Base-by-base conservation (phyloP, 2,888 invertebrate species). In the Seira sanloemensis region DNA sequence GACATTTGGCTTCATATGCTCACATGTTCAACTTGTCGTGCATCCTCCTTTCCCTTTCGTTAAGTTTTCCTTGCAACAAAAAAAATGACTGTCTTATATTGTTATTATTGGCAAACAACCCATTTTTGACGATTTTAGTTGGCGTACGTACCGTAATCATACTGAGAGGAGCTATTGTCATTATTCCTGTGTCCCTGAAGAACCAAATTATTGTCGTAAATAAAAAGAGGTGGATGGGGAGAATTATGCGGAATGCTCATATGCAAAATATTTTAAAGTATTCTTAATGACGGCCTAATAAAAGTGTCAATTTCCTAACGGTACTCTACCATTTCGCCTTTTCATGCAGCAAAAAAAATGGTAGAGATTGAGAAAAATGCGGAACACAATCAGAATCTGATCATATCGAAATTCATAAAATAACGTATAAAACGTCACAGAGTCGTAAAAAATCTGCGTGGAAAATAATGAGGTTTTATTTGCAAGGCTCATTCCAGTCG, bases 201-300 rank as follows among this genome's bases (percentile, higher is more conserved):
- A 54, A 50, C n/a, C 2, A 58, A 58, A 58, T 58, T 18, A n/a
- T 2, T 23, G n/a, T 46, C 67, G 19, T 54, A 77, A 77, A 77
- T 68, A 77, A 68, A 68, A 54, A n/a, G n/a, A n/a, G n/a, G n/a
- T n/a, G n/a, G n/a, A n/a, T n/a, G n/a, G n/a, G n/a, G n/a, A n/a
- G n/a, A n/a, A n/a, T n/a, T n/a, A n/a, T n/a, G n/a, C n/a, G n/a
- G n/a, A n/a, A n/a, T 50, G 4, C 68, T 68, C 21, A 65, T 65
- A 54, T 54, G 67, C 68, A 68, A 77, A 77, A 68, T 68, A 58
- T 18, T 77, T 77, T 77, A 67, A 67, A 77, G 50, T 77, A n/a
- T n/a, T n/a, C n/a, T 77, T 77, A 77, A 77, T 77, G 76, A 67
- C 76, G n/a, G n/a, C 27, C 26, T 58, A 68, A 77, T 68, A 77